Evolutionary conservation across 2,888 invertebrate genomes (phyloP).

Genomic region (Nomada lathburiana): DNA sequence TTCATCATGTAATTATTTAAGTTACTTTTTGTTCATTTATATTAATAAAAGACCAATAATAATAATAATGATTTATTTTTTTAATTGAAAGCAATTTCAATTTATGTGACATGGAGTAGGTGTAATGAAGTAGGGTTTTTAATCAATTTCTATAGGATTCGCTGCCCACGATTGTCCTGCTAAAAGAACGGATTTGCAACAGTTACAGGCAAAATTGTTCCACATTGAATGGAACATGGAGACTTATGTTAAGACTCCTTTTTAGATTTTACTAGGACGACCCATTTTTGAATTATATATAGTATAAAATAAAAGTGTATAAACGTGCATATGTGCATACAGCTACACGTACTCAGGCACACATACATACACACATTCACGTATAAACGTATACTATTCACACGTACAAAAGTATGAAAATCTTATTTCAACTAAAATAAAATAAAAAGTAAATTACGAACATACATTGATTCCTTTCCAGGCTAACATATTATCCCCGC

Average conservation of each 20-base stretch:
- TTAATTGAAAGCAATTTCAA: neutral
- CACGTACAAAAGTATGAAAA: conserved; percentile 59
- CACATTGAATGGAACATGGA: conserved; percentile 47
- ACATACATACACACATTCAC: conserved; percentile 35
- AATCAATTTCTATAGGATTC: neutral
- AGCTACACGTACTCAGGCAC: conserved; percentile 40
- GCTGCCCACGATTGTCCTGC: conserved; percentile 49
- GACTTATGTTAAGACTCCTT: conserved; percentile 62
- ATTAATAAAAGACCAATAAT: neutral
- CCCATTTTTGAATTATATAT: conserved; percentile 68
- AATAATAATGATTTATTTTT: neutral
- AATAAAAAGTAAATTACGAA: conserved; percentile 62
- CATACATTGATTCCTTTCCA: conserved; percentile 22
- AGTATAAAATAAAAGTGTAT: conserved; percentile 58
- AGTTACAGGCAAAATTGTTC: conserved; percentile 45
- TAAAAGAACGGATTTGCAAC: conserved; percentile 49
- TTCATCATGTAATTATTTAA: neutral
- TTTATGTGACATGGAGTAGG: neutral
- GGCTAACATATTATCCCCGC: neutral
- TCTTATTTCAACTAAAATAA: conserved; percentile 73
- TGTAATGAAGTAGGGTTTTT: neutral
- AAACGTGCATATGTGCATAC: conserved; percentile 66
- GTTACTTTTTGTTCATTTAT: neutral
- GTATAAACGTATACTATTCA: conserved; percentile 53
- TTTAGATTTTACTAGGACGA: conserved; percentile 62